Percentiles rank a stretch among this genome's conserved stretches.
phyloP scores from a whole-genome alignment of 2,113 vertebrate species.

The Hiodon tergisus region DNA sequence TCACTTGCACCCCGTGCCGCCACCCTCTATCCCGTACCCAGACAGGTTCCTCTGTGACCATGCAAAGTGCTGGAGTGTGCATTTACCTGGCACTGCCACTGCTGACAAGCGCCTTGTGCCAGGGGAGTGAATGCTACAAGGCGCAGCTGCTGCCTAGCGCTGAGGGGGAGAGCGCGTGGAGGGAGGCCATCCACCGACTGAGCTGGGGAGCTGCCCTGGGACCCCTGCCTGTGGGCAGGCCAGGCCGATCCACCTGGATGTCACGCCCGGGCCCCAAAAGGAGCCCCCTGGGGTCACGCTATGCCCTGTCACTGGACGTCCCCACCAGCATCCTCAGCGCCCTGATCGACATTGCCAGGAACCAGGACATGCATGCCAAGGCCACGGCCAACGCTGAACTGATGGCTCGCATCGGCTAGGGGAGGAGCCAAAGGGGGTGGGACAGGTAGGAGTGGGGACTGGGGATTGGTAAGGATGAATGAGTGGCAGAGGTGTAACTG shows the following conservation, averaged over 20 bases:
- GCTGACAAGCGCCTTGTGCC: slow-evolving; percentile 34
- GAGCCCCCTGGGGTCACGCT: slow-evolving; percentile 55
- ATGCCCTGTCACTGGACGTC: slow-evolving; percentile 73
- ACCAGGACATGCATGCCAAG: slow-evolving; percentile 72
- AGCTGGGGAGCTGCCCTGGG: slow-evolving; percentile 31
- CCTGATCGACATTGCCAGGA: slow-evolving; percentile 72
- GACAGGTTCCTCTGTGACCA: not conserved
- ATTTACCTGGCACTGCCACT: slow-evolving; percentile 7
- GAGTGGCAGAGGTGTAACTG: not conserved
- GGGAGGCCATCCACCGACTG: slow-evolving; percentile 34
- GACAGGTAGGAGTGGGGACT: not conserved
- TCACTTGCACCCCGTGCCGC: not conserved
- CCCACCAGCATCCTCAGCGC: slow-evolving; percentile 70
- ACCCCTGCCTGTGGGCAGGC: slow-evolving; percentile 20
- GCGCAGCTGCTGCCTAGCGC: slow-evolving; percentile 24
- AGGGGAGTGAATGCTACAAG: slow-evolving; percentile 24
- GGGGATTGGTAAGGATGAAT: not conserved
- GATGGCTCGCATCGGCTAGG: slow-evolving; percentile 70
- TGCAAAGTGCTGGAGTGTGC: not conserved
- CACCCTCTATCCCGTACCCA: not conserved
- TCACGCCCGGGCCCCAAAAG: slow-evolving; percentile 50
- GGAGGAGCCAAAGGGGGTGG: slow-evolving; percentile 35
- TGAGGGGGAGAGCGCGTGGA: slow-evolving; percentile 19
- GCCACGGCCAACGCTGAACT: slow-evolving; percentile 71
- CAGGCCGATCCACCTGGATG: slow-evolving; percentile 29